Percentiles rank a stretch among this genome's conserved stretches.
phyloP scores from a whole-genome alignment of 2,797 vertebrate species.

The Novumbra hubbsi region DNA sequence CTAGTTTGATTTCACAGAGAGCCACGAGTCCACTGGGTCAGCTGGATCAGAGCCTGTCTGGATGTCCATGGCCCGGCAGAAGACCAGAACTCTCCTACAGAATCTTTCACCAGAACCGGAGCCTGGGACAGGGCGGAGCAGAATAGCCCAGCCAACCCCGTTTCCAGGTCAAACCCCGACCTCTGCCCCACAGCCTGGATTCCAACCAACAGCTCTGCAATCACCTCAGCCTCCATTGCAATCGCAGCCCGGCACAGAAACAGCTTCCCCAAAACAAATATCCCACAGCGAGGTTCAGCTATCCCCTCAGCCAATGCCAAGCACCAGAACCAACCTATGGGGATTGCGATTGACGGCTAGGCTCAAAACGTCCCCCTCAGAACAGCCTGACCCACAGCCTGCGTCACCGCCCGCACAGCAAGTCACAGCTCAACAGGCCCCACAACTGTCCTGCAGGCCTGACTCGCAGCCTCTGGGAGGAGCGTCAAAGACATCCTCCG shows the following conservation, averaged over 20 bases:
- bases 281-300: background rate
- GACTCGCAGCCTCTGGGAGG: background rate
- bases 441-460: background rate
- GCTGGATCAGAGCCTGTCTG: constrained; percentile 61
- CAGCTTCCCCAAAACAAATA: background rate
- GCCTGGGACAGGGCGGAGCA: background rate
- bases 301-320: background rate
- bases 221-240: background rate
- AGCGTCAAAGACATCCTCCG: background rate
- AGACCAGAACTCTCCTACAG: constrained; percentile 62
- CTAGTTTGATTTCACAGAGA: constrained; percentile 17
- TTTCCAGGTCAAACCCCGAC: constrained; percentile 9
- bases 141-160: constrained; percentile 4
- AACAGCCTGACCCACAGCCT: background rate
- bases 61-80: constrained; percentile 75
- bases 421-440: constrained; percentile 5
- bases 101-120: constrained; percentile 22
- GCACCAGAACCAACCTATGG: background rate
- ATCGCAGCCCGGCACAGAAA: background rate
- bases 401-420: background rate
- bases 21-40: constrained; percentile 1
- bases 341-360: constrained; percentile 4
- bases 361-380: background rate
- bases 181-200: constrained; percentile 32
- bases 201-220: constrained; percentile 1